Base-by-base conservation (phyloP, 2,888 invertebrate genomes). In the Phytoseiulus persimilis region DNA sequence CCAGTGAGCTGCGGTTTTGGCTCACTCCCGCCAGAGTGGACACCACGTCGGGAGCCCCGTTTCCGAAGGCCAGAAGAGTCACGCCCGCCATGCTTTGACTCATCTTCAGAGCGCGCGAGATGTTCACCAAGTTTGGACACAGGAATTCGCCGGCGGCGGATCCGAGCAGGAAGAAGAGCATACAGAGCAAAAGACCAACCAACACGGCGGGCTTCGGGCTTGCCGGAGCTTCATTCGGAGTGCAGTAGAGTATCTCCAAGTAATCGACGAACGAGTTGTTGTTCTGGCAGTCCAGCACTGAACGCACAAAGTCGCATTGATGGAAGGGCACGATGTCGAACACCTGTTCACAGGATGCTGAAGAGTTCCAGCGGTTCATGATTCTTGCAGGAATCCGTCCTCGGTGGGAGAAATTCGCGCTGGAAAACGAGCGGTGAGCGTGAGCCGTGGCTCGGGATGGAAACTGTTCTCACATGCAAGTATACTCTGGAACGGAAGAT, bases 31-130 rank as follows among this genome's bases (percentile, higher is more conserved):
- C 94, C 45, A 95, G 92, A 31, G 94, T 94, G 28, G 94, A 94
- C 91, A 95, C 95, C 89, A 95, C 93, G 92, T 95, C 95, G 1
- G 95, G 95, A 0, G 95, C 94, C 89, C 95, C 95, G 92, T 95
- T 95, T 31, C 95, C 95, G 92, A 95, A 94, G 0, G 95, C 95
- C 91, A 95, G 92, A 91, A 95, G 93, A n/a, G 95, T 95, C 18
- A 95, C 95, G 1, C 95, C 95, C 92, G 94, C 94, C 46, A 94
- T 93, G 91, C 93, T 94, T 91, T 94, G 94, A 90, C 94, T 94
- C 83, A 94, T 91, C 32, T 92, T 92, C 89, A 94, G 91, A 2
- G 93, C 91, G 84, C 92, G 91, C 0, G 94, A 93, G 46, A 94
- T 92, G 23, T 93, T 93, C 84, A 93, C 92, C 28, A 94, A 91